Conservation (phyloP, 2,113 vertebrate genomes). For the Dicaeum eximium region DNA sequence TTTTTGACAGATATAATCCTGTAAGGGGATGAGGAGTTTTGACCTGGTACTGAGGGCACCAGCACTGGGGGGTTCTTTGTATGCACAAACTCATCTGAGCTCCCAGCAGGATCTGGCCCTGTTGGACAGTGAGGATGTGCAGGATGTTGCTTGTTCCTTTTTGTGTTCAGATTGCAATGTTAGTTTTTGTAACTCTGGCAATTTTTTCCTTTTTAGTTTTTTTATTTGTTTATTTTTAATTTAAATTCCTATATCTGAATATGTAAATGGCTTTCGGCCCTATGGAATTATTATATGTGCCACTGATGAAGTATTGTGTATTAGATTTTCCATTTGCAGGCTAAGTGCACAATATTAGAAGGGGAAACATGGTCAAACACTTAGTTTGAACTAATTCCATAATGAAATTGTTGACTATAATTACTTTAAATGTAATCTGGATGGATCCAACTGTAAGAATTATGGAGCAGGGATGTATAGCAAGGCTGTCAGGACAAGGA, state of each 20-base stretch:
- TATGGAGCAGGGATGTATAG: neutral
- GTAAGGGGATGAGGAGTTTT: neutral
- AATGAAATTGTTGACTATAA: constrained; percentile 25
- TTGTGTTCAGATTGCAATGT: neutral
- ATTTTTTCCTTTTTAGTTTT: neutral
- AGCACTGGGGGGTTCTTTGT: neutral
- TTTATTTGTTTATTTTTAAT: neutral
- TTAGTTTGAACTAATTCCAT: neutral
- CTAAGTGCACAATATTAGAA: neutral
- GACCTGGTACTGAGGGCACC: neutral
- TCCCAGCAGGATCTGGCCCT: neutral
- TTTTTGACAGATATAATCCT: neutral
- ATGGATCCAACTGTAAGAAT: neutral
- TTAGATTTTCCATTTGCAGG: neutral
- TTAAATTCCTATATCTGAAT: neutral
- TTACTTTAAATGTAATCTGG: constrained; percentile 1
- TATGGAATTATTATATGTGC: neutral
- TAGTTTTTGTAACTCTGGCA: neutral
- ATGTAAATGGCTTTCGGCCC: neutral
- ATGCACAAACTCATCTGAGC: neutral
- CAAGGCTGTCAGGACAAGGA: neutral
- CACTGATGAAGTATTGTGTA: neutral
- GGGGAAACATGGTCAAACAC: neutral
- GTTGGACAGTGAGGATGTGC: neutral
- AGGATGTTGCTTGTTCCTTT: neutral